phyloP scores from a whole-genome alignment of 2,113 vertebrate species.

The Damaliscus lunatus region DNA sequence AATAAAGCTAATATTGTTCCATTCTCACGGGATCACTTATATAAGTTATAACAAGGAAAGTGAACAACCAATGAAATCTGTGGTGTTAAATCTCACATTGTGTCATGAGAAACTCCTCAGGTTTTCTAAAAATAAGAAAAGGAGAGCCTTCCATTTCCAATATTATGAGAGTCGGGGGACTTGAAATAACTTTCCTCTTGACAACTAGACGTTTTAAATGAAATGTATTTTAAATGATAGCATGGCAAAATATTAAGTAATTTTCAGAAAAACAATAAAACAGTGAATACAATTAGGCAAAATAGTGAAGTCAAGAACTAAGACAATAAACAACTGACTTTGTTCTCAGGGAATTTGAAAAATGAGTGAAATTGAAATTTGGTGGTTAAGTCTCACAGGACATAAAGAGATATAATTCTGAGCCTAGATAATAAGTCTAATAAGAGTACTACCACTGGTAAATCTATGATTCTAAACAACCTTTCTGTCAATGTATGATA shows the following conservation, averaged over 20 bases:
- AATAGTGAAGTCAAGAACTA: neutral
- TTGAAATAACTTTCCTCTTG: neutral
- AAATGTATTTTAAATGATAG: neutral
- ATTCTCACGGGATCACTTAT: neutral
- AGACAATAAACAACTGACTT: neutral
- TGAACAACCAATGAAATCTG: neutral
- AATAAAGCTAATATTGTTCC: neutral
- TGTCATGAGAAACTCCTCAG: neutral
- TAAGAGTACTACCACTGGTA: neutral
- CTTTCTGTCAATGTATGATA: neutral
- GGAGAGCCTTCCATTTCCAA: neutral
- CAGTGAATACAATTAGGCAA: neutral
- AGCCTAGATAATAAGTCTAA: neutral
- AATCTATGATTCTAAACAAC: neutral
- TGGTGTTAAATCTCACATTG: neutral
- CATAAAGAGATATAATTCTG: neutral
- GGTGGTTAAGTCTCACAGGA: neutral
- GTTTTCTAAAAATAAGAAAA: neutral
- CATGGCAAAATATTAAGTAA: neutral
- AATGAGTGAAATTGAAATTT: neutral
- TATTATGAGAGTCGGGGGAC: neutral
- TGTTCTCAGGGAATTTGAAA: neutral
- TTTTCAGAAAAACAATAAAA: neutral
- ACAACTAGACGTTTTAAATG: neutral
- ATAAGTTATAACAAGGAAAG: neutral